A percentile compares a stretch with the other conserved stretches of the same genome.
Evolutionary conservation across 2,888 invertebrate genomes (phyloP).

Genomic region (Agrochola circellaris): DNA sequence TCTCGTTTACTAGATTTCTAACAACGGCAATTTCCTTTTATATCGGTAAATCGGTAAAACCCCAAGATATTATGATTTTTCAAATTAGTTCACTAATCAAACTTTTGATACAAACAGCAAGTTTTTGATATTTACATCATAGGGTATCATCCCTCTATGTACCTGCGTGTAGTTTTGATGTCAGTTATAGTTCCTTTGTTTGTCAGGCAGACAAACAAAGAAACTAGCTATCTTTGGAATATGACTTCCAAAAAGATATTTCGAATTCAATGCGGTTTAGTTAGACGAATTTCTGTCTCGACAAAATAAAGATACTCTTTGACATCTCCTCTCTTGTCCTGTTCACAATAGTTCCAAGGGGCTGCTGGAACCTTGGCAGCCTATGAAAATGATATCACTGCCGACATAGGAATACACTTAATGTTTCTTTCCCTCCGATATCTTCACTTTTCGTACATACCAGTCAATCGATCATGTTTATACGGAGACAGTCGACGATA

Average conservation of each 20-base stretch:
- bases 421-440: conserved; percentile 86
- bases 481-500: conserved; percentile 74
- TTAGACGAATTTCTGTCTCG: background rate
- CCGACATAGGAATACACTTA: conserved; percentile 89
- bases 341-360: conserved; percentile 78
- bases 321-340: conserved; percentile 72
- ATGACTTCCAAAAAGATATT: background rate
- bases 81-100: background rate
- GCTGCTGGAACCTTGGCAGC: conserved; percentile 81
- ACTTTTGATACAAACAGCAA: background rate
- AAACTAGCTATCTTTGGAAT: background rate
- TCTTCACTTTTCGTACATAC: conserved; percentile 81
- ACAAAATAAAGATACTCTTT: background rate
- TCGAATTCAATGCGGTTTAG: background rate
- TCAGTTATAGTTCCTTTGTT: background rate
- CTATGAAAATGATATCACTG: conserved; percentile 89
- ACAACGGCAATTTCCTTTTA: background rate
- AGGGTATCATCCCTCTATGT: background rate
- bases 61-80: background rate
- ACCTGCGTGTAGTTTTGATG: background rate
- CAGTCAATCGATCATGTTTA: conserved; percentile 84
- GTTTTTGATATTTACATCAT: background rate
- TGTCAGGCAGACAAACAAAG: no score
- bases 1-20: background rate
- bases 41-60: background rate